Percentiles rank a stretch among this genome's conserved stretches.
Conservation (phyloP, 1,140 invertebrate genomes). For the Liolophura sinensis region DNA sequence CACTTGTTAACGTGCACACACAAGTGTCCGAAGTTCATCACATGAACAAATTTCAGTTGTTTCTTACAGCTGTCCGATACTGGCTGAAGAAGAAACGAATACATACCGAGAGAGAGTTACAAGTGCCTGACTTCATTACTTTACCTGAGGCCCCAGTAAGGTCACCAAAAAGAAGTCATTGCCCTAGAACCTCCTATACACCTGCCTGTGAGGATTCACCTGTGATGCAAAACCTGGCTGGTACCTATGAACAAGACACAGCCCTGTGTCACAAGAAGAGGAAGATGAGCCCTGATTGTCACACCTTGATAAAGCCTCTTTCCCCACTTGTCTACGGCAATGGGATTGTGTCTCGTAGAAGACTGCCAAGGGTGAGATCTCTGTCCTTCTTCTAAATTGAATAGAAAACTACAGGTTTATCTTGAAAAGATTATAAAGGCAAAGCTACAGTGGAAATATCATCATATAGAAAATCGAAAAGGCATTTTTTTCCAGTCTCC, state of each 20-base stretch:
- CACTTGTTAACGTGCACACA: too few relatives aligned
- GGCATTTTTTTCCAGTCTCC: not conserved
- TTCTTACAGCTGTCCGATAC: slow-evolving; percentile 4
- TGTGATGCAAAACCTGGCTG: slow-evolving; percentile 15
- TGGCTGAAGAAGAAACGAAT: not conserved
- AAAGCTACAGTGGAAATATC: not conserved
- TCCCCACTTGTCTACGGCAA: slow-evolving; percentile 20
- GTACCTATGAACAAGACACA: slow-evolving; percentile 7
- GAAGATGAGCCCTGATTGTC: slow-evolving; percentile 6
- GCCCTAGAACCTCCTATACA: not conserved
- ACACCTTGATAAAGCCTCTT: slow-evolving; percentile 6
- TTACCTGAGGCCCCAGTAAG: too few relatives aligned
- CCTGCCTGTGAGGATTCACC: slow-evolving; percentile 3
- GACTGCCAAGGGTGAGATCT: slow-evolving; percentile 25
- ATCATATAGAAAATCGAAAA: not conserved
- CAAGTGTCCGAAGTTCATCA: too few relatives aligned
- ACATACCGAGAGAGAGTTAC: not conserved
- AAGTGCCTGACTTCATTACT: not conserved
- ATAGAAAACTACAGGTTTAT: not conserved
- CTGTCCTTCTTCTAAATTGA: not conserved
- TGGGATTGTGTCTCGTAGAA: slow-evolving; percentile 30
- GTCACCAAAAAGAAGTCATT: not conserved
- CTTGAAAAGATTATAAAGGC: not conserved
- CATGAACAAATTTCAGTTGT: not conserved
- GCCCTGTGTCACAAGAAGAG: slow-evolving; percentile 17